phyloP scores from a whole-genome alignment of 2,888 invertebrate species.

The Acanthosepion esculentum region DNA sequence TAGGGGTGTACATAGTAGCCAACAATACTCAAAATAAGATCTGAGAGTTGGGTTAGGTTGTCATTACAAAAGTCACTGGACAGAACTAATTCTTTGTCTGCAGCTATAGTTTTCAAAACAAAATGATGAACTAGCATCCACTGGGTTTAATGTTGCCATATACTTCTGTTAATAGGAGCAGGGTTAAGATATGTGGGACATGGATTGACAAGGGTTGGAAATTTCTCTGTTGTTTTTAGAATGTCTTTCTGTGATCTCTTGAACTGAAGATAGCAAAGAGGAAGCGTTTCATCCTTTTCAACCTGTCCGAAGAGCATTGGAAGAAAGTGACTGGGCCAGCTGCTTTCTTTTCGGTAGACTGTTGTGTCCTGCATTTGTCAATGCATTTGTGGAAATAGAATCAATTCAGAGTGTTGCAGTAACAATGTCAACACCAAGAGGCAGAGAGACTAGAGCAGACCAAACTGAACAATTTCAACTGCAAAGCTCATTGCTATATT shows the following conservation, averaged over 20 bases:
- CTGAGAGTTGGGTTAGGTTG: neutral
- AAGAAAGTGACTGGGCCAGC: neutral
- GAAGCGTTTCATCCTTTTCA: neutral
- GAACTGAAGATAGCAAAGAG: neutral
- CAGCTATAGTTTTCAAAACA: neutral
- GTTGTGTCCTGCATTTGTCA: neutral
- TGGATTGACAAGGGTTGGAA: neutral
- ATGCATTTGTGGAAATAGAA: neutral
- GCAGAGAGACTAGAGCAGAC: neutral
- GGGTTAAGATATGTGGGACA: neutral
- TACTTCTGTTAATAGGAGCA: neutral
- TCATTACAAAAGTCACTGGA: too few relatives aligned
- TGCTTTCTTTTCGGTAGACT: slow-evolving; percentile 33
- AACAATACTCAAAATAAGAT: neutral
- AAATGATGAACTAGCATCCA: neutral
- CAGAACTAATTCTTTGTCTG: neutral
- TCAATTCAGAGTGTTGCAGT: neutral
- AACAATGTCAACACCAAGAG: slow-evolving; percentile 1
- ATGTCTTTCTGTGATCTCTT: neutral
- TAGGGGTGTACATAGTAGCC: neutral
- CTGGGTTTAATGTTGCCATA: neutral
- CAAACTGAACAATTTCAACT: neutral
- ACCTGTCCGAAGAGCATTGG: neutral
- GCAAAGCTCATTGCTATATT: neutral
- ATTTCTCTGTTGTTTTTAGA: neutral